Percentiles rank a stretch among this genome's conserved stretches.
These are phyloP conservation scores for Melieria omissa DNA, from an alignment of 2,888 invertebrate species.

Conservation along the genomic window DNA sequence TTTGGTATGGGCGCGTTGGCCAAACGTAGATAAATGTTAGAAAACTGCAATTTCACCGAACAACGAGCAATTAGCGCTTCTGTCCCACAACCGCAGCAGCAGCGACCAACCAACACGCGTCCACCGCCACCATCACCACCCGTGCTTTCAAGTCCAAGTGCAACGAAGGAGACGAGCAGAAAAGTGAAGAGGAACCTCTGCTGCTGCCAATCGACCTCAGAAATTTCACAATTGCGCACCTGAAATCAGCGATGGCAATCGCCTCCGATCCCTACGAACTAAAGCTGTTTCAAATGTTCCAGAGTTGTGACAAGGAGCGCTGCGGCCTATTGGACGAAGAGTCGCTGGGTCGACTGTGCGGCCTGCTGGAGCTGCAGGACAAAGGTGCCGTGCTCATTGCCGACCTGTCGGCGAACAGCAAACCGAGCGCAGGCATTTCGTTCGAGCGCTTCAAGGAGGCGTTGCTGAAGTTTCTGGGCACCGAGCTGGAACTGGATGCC, in stretches of 20 bases:
- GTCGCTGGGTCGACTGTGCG: conserved; percentile 77
- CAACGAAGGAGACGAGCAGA: no score
- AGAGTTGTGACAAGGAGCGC: conserved; percentile 79
- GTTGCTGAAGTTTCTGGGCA: conserved; percentile 76
- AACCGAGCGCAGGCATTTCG: conserved; percentile 68
- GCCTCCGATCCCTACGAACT: conserved; percentile 79
- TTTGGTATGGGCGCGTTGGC: no score
- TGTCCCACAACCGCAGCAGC: no score
- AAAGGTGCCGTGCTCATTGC: conserved; percentile 73
- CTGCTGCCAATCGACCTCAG: no score
- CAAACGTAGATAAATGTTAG: no score
- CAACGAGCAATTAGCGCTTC: no score
- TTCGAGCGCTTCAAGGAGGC: conserved; percentile 83
- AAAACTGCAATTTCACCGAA: no score
- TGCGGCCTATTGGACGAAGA: conserved; percentile 75
- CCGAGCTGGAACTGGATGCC: conserved; percentile 59
- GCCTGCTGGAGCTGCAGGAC: conserved; percentile 81
- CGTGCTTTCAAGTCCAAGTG: no score
- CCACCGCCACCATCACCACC: no score
- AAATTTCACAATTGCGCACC: neutral
- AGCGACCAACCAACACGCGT: no score
- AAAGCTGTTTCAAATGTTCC: conserved; percentile 83
- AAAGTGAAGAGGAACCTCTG: no score
- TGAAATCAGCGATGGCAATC: conserved; percentile 43
- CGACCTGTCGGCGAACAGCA: conserved; percentile 69